phyloP scores from a whole-genome alignment of 2,113 vertebrate genomes.

The Vulpes vulpes region DNA sequence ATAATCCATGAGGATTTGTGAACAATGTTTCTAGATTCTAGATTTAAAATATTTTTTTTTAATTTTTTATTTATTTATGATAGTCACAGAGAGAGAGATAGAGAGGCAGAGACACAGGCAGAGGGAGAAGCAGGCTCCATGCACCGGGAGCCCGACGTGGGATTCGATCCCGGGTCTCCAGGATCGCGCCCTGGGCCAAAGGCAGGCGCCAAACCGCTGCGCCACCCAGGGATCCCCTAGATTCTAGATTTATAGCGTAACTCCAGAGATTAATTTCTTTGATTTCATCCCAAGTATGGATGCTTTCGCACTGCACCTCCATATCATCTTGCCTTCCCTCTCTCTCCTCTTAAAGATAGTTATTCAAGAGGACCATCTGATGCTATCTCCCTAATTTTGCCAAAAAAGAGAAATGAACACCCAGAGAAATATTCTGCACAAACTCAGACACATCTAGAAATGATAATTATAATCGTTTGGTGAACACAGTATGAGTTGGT shows the following conservation, averaged over 20 bases:
- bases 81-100: too few relatives aligned
- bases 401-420: constrained; percentile 9
- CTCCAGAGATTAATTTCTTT: neutral
- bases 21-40: neutral
- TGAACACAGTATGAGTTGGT: neutral
- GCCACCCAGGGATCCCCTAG: too few relatives aligned
- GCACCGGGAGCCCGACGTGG: too few relatives aligned
- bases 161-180: too few relatives aligned
- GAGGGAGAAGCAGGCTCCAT: too few relatives aligned
- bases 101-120: too few relatives aligned
- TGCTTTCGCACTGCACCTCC: neutral
- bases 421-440: neutral
- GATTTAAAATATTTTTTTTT: too few relatives aligned
- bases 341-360: neutral
- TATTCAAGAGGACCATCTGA: neutral
- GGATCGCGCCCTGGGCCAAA: too few relatives aligned
- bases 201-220: too few relatives aligned
- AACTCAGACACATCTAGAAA: neutral
- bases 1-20: neutral
- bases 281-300: neutral
- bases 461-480: neutral
- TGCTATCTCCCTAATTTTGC: neutral
- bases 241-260: neutral
- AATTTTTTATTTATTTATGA: too few relatives aligned
- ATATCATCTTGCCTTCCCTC: neutral